These are phyloP conservation scores for Petrolisthes cinctipes DNA, from an alignment of 2,888 invertebrate genomes.

Conservation along the genomic window DNA sequence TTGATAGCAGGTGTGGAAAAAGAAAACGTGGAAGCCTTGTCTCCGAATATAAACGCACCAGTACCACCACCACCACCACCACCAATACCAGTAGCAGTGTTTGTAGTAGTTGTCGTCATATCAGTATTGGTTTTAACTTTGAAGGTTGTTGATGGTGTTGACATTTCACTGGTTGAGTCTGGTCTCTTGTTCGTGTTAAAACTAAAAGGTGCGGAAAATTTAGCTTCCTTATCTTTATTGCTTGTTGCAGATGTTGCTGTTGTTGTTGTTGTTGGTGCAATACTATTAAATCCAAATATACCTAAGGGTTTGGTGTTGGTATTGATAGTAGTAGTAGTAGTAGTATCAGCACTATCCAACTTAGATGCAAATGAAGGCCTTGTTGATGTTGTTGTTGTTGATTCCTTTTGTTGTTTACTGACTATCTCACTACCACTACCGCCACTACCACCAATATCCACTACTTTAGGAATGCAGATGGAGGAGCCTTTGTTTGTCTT, in stretches of 20 bases:
- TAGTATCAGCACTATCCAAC: too few relatives aligned
- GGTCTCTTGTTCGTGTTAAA: conserved; percentile 11
- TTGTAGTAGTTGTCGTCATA: conserved; percentile 5
- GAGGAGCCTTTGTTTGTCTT: too few relatives aligned
- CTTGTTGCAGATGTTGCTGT: background rate
- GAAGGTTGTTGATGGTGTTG: conserved; percentile 20
- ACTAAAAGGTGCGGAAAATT: background rate
- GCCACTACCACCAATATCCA: too few relatives aligned
- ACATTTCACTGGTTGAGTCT: background rate
- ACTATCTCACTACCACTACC: too few relatives aligned
- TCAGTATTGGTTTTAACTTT: conserved; percentile 20
- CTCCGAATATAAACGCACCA: too few relatives aligned
- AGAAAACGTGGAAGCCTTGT: background rate
- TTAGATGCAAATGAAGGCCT: too few relatives aligned
- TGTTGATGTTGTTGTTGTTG: too few relatives aligned
- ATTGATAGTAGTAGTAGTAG: too few relatives aligned
- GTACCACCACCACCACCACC: conserved; percentile 16
- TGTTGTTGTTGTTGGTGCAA: background rate
- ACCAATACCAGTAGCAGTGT: conserved; percentile 28
- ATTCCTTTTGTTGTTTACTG: too few relatives aligned
- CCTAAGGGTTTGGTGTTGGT: too few relatives aligned
- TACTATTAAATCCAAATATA: conserved; percentile 29
- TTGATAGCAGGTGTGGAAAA: background rate
- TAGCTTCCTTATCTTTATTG: conserved; percentile 17
- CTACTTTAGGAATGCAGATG: too few relatives aligned